Evolutionary conservation across 2,888 invertebrate species (phyloP).

Genomic region (Willowsia nigromaculata): DNA sequence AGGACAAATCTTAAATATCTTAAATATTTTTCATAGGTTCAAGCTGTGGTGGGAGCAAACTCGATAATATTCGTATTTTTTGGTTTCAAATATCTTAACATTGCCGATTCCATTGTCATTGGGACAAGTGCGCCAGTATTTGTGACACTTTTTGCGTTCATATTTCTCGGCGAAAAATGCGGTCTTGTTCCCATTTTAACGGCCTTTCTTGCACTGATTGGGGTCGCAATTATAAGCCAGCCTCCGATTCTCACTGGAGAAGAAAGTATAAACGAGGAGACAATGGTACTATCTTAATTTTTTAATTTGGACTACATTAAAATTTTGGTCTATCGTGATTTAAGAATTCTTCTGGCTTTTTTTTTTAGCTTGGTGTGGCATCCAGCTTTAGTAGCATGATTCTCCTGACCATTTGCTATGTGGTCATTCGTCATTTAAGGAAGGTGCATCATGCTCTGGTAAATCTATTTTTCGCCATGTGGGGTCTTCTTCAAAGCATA

Average conservation of each 20-base stretch:
- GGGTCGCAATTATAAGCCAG: slow-evolving; percentile 65
- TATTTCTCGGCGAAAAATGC: slow-evolving; percentile 59
- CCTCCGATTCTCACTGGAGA: slow-evolving; percentile 69
- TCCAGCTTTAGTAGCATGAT: slow-evolving; percentile 69
- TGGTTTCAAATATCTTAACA: slow-evolving; percentile 60
- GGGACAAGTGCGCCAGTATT: slow-evolving; percentile 65
- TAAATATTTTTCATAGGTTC: slow-evolving; percentile 40
- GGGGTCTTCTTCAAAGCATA: slow-evolving; percentile 65
- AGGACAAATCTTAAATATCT: no score
- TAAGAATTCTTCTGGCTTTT: neutral
- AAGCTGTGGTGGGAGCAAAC: slow-evolving; percentile 70
- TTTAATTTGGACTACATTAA: no score
- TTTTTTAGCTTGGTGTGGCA: slow-evolving; percentile 58
- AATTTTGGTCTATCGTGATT: no score
- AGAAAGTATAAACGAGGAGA: slow-evolving; percentile 39
- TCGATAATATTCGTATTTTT: slow-evolving; percentile 70
- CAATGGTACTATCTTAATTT: slow-evolving; percentile 38
- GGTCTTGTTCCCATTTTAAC: slow-evolving; percentile 55
- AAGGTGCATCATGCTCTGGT: slow-evolving; percentile 70
- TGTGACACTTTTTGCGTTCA: slow-evolving; percentile 61
- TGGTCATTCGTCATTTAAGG: slow-evolving; percentile 66
- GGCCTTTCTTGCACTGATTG: slow-evolving; percentile 55
- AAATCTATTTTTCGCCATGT: slow-evolving; percentile 53
- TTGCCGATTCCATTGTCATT: slow-evolving; percentile 69
- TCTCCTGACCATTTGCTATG: slow-evolving; percentile 60